phyloP scores from a whole-genome alignment of 2,113 vertebrate genomes.

The Falco punctatus region DNA sequence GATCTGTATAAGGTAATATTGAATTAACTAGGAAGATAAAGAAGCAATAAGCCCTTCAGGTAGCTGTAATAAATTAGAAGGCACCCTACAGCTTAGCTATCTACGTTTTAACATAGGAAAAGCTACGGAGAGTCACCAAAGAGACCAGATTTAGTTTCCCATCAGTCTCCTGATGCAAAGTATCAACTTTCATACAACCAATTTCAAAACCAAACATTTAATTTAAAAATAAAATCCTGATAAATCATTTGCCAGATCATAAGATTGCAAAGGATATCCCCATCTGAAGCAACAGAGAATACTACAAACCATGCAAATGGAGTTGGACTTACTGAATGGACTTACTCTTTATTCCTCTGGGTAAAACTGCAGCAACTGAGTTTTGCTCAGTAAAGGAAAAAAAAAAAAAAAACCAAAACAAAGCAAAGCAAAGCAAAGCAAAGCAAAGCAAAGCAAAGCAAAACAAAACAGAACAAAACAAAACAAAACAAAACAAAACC shows the following conservation, averaged over 20 bases:
- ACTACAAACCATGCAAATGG: background rate
- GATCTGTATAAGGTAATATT: background rate
- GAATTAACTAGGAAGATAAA: background rate
- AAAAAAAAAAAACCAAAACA: background rate
- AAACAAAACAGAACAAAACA: background rate
- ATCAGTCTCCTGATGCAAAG: background rate
- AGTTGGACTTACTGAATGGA: background rate
- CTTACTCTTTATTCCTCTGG: background rate
- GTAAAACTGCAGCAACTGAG: background rate
- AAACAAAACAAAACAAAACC: background rate
- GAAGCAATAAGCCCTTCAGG: background rate
- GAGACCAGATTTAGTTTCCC: background rate
- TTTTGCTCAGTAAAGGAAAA: background rate
- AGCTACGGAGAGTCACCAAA: background rate
- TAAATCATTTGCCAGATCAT: background rate
- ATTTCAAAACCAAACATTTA: background rate
- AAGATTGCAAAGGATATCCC: background rate
- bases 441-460: no score
- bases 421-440: background rate
- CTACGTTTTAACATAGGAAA: background rate
- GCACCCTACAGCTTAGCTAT: background rate
- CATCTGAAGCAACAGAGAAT: background rate
- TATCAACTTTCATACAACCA: background rate
- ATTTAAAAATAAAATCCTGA: background rate
- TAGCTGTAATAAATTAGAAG: background rate